These are phyloP conservation scores for Seira sanloemensis DNA, from an alignment of 2,888 invertebrate species.

Conservation along the genomic window DNA sequence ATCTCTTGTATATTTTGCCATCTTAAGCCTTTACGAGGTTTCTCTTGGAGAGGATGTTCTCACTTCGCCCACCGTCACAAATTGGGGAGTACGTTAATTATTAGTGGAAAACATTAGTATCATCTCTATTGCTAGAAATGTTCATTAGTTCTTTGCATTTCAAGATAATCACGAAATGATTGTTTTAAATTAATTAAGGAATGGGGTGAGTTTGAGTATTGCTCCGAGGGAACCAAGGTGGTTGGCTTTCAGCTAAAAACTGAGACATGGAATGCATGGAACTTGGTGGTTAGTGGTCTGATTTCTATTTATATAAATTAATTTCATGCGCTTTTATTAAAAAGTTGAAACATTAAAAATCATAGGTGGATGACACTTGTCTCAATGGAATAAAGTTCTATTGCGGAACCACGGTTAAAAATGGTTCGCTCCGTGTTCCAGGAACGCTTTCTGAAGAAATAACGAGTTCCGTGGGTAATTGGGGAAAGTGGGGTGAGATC, in stretches of 20 bases:
- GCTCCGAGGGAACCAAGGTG: constrained; percentile 62
- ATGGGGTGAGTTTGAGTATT: constrained; percentile 62
- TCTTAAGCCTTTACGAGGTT: not conserved
- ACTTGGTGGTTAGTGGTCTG: constrained; percentile 7
- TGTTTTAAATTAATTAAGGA: constrained; percentile 16
- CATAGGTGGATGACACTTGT: constrained; percentile 55
- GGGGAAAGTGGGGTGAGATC: constrained; percentile 68
- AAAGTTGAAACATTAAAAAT: no score
- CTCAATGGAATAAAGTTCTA: constrained; percentile 62
- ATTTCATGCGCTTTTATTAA: not conserved
- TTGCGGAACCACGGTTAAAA: constrained; percentile 49
- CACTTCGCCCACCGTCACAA: constrained; percentile 58
- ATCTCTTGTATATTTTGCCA: not conserved
- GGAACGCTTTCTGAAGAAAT: constrained; percentile 36
- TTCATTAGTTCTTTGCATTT: not conserved
- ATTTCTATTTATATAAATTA: not conserved
- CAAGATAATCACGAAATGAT: not conserved
- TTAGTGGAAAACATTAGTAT: not conserved
- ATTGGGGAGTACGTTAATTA: constrained; percentile 53
- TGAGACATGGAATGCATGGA: constrained; percentile 48
- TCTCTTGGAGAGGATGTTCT: constrained; percentile 26
- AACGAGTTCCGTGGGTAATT: constrained; percentile 65
- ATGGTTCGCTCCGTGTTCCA: not conserved
- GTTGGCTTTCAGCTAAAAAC: constrained; percentile 63
- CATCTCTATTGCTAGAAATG: not conserved